Evolutionary conservation across 2,113 vertebrate genomes (phyloP).

Genomic region (Tupaia chinensis): DNA sequence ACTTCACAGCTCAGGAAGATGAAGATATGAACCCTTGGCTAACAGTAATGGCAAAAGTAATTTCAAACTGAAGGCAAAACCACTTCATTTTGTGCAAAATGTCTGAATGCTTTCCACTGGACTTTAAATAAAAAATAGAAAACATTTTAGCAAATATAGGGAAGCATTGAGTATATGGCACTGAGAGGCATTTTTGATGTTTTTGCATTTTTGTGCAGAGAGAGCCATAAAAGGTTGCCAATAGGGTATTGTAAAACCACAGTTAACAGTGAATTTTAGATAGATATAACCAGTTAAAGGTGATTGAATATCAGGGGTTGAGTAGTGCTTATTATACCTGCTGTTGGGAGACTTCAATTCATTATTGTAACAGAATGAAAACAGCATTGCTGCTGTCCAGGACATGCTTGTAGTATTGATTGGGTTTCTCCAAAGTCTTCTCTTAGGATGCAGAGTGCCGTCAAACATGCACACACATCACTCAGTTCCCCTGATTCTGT

Average conservation of each 20-base stretch:
- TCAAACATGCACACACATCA: constrained; percentile 89
- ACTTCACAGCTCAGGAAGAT: constrained; percentile 44
- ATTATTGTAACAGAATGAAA: constrained; percentile 89
- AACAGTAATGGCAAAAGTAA: constrained; percentile 72
- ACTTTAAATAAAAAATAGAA: constrained; percentile 77
- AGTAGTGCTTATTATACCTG: constrained; percentile 91
- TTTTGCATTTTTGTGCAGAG: constrained; percentile 80
- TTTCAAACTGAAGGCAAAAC: constrained; percentile 70
- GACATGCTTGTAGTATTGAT: constrained; percentile 91
- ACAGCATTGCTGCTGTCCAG: constrained; percentile 83
- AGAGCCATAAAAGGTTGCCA: constrained; percentile 77
- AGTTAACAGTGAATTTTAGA: constrained; percentile 80
- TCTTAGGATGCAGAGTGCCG: constrained; percentile 93
- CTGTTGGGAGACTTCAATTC: constrained; percentile 89
- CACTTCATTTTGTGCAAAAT: constrained; percentile 63
- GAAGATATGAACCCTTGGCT: constrained; percentile 61
- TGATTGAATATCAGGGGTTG: constrained; percentile 92
- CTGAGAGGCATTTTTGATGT: constrained; percentile 71
- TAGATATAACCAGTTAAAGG: constrained; percentile 86
- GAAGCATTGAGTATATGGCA: not conserved
- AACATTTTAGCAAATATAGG: constrained; percentile 60
- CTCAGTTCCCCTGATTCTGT: constrained; percentile 87
- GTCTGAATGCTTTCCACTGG: constrained; percentile 71
- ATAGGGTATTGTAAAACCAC: constrained; percentile 81
- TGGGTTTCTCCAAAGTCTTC: constrained; percentile 88